phyloP scores from a whole-genome alignment of 2,888 invertebrate genomes.

The Epistrophella euchroma region DNA sequence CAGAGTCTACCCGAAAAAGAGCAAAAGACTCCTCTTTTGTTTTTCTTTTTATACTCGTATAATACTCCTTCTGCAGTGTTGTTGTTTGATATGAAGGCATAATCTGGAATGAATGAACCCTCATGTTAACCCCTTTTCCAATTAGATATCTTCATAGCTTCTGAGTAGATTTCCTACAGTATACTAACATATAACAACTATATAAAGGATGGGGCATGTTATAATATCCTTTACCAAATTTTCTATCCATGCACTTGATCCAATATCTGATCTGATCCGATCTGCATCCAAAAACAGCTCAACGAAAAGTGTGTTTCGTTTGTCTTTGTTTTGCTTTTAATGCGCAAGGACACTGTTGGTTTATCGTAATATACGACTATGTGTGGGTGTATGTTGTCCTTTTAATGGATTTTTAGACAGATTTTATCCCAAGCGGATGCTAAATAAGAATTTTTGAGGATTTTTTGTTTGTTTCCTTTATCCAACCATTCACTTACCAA shows the following conservation, averaged over 20 bases:
- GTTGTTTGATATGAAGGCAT: constrained; percentile 69
- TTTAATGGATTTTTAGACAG: constrained; percentile 55
- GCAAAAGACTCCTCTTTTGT: constrained; percentile 57
- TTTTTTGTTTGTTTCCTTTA: not conserved
- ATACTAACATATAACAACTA: not conserved
- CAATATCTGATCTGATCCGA: constrained; percentile 67
- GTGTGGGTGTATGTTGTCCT: constrained; percentile 6
- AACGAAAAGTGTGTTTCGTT: constrained; percentile 11
- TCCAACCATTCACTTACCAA: not conserved
- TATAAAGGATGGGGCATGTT: not conserved
- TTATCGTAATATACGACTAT: constrained; percentile 11
- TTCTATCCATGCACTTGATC: constrained; percentile 62
- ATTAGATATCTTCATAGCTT: constrained; percentile 56
- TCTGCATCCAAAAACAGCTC: constrained; percentile 56
- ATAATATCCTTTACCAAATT: constrained; percentile 14
- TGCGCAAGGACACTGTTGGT: constrained; percentile 52
- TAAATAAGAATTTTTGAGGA: constrained; percentile 47
- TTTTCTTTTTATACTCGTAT: constrained; percentile 33
- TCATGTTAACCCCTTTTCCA: constrained; percentile 66
- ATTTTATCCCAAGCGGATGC: constrained; percentile 51
- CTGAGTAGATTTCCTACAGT: no score
- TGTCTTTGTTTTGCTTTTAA: constrained; percentile 37
- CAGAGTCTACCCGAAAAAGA: constrained; percentile 51
- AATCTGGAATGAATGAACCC: constrained; percentile 72
- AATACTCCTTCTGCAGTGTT: constrained; percentile 51